Evolutionary conservation across 2,797 vertebrate genomes (phyloP).

Genomic region (Smutsia gigantea): DNA sequence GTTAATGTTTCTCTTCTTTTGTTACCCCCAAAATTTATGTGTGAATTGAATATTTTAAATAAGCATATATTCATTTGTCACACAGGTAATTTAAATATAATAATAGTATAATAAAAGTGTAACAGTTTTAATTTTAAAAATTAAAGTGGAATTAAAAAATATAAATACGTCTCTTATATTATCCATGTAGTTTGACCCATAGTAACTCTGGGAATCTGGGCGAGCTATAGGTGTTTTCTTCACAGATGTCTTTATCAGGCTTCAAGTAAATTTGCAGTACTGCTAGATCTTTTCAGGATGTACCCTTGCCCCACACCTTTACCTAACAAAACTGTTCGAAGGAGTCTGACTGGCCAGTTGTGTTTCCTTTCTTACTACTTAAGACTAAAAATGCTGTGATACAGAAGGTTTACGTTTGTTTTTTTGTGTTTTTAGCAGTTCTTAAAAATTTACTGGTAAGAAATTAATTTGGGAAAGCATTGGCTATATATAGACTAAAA

Average conservation of each 20-base stretch:
- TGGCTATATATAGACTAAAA: background rate
- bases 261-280: background rate
- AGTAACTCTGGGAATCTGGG: background rate
- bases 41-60: no score
- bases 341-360: background rate
- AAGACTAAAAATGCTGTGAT: background rate
- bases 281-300: background rate
- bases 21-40: no score
- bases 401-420: background rate
- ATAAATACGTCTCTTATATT: no score
- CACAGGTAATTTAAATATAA: no score
- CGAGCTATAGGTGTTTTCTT: background rate
- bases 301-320: background rate
- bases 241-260: background rate
- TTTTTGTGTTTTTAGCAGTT: background rate
- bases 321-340: background rate
- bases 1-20: no score
- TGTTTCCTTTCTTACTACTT: background rate
- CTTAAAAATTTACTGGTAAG: background rate
- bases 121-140: no score
- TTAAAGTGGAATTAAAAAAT: no score
- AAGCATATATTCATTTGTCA: no score
- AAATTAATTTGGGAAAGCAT: background rate
- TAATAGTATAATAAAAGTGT: no score
- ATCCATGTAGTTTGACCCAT: background rate